phyloP scores from a whole-genome alignment of 2,797 vertebrate species.

The Falco concolor region DNA sequence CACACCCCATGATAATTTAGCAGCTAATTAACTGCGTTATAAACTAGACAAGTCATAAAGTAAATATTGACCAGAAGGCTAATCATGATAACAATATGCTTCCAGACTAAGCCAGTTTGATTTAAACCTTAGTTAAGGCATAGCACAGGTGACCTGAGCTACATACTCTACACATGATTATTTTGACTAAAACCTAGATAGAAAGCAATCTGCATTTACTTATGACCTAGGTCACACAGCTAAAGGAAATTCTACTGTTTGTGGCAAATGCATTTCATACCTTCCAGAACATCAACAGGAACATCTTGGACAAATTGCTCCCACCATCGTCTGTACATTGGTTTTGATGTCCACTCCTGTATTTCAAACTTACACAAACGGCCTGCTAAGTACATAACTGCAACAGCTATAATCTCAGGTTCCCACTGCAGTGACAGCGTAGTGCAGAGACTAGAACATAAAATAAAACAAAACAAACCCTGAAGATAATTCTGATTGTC shows the following conservation, averaged over 20 bases:
- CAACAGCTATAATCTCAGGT: constrained; percentile 95
- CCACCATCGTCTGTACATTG: constrained; percentile 95
- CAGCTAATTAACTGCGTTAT: not conserved
- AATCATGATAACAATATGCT: not conserved
- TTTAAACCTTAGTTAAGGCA: not conserved
- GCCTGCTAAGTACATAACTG: constrained; percentile 96
- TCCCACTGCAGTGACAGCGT: constrained; percentile 97
- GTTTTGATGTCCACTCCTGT: constrained; percentile 96
- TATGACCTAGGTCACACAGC: not conserved
- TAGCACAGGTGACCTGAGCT: not conserved
- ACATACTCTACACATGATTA: accelerated
- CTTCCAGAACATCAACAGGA: constrained; percentile 96
- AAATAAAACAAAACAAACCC: not conserved
- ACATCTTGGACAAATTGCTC: constrained; percentile 98
- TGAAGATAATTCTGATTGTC: not conserved
- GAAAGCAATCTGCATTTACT: not conserved
- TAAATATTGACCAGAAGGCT: not conserved
- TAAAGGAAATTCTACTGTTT: not conserved
- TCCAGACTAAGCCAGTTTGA: not conserved
- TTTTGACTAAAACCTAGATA: not conserved
- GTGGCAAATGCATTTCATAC: constrained; percentile 59
- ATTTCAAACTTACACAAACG: constrained; percentile 97
- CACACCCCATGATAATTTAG: not conserved
- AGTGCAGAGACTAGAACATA: constrained; percentile 85
- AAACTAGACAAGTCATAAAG: not conserved